Base-by-base conservation (phyloP, 2,888 invertebrate species). In the Coleophora flavipennella region DNA sequence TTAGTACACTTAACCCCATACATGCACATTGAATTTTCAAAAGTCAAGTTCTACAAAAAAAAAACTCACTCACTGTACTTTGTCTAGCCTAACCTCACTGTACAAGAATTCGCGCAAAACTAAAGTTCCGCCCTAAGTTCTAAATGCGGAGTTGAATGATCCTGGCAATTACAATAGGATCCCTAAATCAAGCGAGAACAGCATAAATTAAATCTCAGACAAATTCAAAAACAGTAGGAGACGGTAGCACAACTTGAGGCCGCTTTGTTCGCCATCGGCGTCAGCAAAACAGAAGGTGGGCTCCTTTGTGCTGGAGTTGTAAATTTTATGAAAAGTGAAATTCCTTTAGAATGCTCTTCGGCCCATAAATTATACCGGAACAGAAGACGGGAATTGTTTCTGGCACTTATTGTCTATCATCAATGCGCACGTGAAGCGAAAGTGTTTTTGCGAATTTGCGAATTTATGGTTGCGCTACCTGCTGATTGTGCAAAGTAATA, bases 241-340 rank as follows among this genome's bases (percentile, higher is more conserved):
- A 74, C 68, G 80, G 83, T 78, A 74, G 81, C 80, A 64, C 67
- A 78, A 79, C 73, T 81, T 72, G 70, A 68, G 63, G 62, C 62
- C 62, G 69, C 76, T 67, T 84, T 84, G 83, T 84, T 81, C 74
- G 54, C 57, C 55, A 68, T 73, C 67, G 73, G 73, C 74, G 77
- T 79, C 77, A 78, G 75, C 83, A 73, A 81, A 84, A 84, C 83
- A 84, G 81, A 83, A 84, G 84, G 84, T 84, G 80, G 72, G 67
- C 61, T 66, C 74, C 67, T 74, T 84, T 80, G 81, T 80, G 68
- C 65, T 53, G 53, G 59, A 76, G 80, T 84, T 84, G 83, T 81
- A 83, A 84, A 84, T 84, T 84, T 81, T 79, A 76, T 80, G 83
- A 84, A 84, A 84, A 84, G 83, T 84, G 83, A 84, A 84, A 84